A percentile compares a stretch with the other conserved stretches of the same genome.
These are phyloP conservation scores for Charaxes varanes DNA, from an alignment of 1,140 invertebrate species.

Conservation along the genomic window DNA sequence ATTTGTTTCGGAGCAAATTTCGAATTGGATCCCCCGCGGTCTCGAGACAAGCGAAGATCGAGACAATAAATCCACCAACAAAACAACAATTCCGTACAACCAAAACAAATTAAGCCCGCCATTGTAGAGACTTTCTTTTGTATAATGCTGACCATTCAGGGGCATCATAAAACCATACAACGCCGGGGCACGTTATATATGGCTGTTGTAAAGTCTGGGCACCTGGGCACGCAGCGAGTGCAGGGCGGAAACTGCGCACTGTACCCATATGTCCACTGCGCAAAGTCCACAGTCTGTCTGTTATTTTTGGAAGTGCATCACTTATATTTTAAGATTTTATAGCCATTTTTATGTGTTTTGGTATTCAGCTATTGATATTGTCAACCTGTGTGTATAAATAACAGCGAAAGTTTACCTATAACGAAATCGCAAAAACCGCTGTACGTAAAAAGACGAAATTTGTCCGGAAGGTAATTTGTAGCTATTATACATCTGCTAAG, in stretches of 20 bases:
- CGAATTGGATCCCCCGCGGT: slow-evolving; percentile 32
- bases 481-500: too few species aligned
- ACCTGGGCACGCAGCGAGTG: too few species aligned
- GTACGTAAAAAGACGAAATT: too few species aligned
- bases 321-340: too few species aligned
- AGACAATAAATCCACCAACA: slow-evolving; percentile 46
- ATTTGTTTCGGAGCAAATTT: slow-evolving; percentile 20
- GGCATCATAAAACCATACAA: slow-evolving; percentile 43
- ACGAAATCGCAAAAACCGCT: too few species aligned
- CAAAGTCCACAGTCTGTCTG: slow-evolving; percentile 2
- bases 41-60: slow-evolving; percentile 29
- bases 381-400: too few species aligned
- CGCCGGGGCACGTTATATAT: slow-evolving; percentile 33
- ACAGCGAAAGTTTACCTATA: too few species aligned
- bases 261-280: slow-evolving; percentile 9
- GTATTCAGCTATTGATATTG: too few species aligned
- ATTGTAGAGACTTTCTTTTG: slow-evolving; percentile 41
- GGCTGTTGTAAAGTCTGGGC: slow-evolving; percentile 44
- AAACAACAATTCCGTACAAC: slow-evolving; percentile 46
- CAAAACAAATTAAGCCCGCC: slow-evolving; percentile 62
- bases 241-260: too few species aligned
- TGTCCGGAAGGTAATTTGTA: too few species aligned
- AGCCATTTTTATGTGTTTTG: too few species aligned
- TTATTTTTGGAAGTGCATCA: too few species aligned
- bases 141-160: slow-evolving; percentile 48